Base-by-base conservation (phyloP, 1,140 invertebrate genomes). In the Drosophila funebris region DNA sequence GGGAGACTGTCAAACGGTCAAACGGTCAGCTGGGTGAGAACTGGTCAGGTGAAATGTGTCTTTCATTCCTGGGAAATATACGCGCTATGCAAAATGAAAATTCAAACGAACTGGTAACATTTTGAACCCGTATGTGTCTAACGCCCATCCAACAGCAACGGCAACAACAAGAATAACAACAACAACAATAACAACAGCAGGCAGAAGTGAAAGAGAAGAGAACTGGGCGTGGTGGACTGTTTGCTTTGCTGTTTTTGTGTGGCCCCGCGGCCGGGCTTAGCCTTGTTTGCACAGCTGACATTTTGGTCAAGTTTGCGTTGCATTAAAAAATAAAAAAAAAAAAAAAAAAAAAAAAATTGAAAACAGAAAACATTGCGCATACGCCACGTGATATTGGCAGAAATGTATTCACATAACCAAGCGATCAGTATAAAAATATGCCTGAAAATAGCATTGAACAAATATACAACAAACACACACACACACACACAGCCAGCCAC, bases 271-370 rank as follows among this genome's bases (percentile, higher is more conserved):
- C 61, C 5, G 43, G 48, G 57, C 66, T 85, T 66, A 52, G 68
- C 14, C 63, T 11, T 74, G 82, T 85, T 87, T 81, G 66, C 39
- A 66, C 81, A 85, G 81, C 81, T 85, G 81, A 87, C 74, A 87
- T 78, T 72, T 73, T 87, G 81, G 82, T 75, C 81, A 81, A 78
- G 79, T 78, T 75, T 71, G 63, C 18, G 24, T 48, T 69, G 57
- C 13, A 43, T 73, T 68, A 56, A 62, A 62, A 46, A 56, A 48
- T 6, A 31, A 11, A 39, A 58, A 14, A 13, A 11, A 0, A 8
- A 31, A 48, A 56, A 67, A 9, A 22, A 7, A 20, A 39, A 36
- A 36, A n/a, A 20, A 39, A 36, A 36, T 1, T 6, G 5, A 6
- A 36, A 11, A 36, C 11, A 24, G n/a, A n/a, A n/a, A n/a, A 41